Percentiles rank a stretch among this genome's conserved stretches.
phyloP scores from a whole-genome alignment of 2,888 invertebrate species.

The Antheraea assamensis region DNA sequence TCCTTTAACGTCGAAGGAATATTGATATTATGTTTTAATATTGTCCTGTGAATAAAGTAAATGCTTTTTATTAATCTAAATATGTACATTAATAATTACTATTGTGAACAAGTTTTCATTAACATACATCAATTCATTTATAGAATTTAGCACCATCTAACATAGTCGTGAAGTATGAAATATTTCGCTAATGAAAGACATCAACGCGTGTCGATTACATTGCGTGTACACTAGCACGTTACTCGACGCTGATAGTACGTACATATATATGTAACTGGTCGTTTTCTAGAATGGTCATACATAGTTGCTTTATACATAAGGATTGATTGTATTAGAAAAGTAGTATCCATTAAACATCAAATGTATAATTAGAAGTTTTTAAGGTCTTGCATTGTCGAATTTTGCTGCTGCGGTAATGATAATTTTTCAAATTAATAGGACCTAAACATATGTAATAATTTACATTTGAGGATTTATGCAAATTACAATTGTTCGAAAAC shows the following conservation, averaged over 20 bases:
- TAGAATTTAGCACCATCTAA: neutral
- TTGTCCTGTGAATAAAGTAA: neutral
- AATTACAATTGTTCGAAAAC: too few relatives aligned
- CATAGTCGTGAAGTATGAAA: neutral
- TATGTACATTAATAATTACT: neutral
- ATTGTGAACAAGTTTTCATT: neutral
- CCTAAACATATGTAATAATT: too few relatives aligned
- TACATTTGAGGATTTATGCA: too few relatives aligned
- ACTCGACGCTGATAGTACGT: slow-evolving; percentile 3
- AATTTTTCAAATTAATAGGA: too few relatives aligned
- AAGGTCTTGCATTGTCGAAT: too few relatives aligned
- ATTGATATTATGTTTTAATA: neutral
- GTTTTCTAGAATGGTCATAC: slow-evolving; percentile 7
- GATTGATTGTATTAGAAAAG: neutral
- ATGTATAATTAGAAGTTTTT: too few relatives aligned
- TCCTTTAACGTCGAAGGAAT: neutral
- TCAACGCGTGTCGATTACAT: slow-evolving; percentile 43
- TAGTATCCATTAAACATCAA: neutral
- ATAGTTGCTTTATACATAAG: neutral
- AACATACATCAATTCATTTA: neutral
- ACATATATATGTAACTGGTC: neutral
- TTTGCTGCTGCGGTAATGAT: too few relatives aligned
- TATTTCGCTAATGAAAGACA: slow-evolving; percentile 39
- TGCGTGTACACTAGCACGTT: slow-evolving; percentile 14
- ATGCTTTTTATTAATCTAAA: neutral